Percentiles rank a stretch among this genome's conserved stretches.
phyloP scores from a whole-genome alignment of 2,113 vertebrate species.

The Phalacrocorax carbo region DNA sequence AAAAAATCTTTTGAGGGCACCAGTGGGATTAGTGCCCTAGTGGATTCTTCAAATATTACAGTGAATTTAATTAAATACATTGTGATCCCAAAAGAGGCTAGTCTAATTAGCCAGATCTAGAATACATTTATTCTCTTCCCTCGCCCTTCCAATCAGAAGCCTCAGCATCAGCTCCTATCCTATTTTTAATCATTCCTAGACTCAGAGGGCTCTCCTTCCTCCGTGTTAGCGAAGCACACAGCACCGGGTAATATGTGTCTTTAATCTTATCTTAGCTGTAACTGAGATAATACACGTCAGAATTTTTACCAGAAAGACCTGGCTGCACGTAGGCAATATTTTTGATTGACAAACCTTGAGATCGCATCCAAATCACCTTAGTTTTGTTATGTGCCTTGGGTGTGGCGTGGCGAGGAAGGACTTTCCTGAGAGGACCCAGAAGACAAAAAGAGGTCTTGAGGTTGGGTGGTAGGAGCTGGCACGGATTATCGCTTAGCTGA shows the following conservation, averaged over 20 bases:
- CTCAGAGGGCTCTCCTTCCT: constrained; percentile 55
- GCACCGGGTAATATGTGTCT: constrained; percentile 53
- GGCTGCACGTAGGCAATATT: constrained; percentile 26
- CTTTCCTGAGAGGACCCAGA: neutral
- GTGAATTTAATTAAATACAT: constrained; percentile 83
- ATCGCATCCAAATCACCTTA: neutral
- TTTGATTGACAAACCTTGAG: constrained; percentile 43
- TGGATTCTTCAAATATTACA: constrained; percentile 77
- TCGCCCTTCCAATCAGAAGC: constrained; percentile 68
- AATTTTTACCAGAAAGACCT: constrained; percentile 25
- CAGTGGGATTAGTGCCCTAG: constrained; percentile 72
- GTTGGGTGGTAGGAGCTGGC: neutral
- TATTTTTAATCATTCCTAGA: constrained; percentile 61
- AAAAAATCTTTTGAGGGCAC: constrained; percentile 63
- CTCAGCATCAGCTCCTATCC: constrained; percentile 55
- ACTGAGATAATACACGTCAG: constrained; percentile 35
- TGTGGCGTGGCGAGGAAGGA: neutral
- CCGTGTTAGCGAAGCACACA: constrained; percentile 4
- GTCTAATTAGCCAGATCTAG: constrained; percentile 80
- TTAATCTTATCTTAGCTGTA: constrained; percentile 66
- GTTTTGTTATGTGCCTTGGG: neutral
- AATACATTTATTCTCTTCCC: constrained; percentile 75
- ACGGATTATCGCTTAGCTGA: neutral
- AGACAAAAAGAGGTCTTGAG: neutral
- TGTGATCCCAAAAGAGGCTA: constrained; percentile 74